Evolutionary conservation across 2,888 invertebrate species (phyloP), one percentile per base, ranked within the genome.

Genomic region (Macrosoma leucophasiata): DNA sequence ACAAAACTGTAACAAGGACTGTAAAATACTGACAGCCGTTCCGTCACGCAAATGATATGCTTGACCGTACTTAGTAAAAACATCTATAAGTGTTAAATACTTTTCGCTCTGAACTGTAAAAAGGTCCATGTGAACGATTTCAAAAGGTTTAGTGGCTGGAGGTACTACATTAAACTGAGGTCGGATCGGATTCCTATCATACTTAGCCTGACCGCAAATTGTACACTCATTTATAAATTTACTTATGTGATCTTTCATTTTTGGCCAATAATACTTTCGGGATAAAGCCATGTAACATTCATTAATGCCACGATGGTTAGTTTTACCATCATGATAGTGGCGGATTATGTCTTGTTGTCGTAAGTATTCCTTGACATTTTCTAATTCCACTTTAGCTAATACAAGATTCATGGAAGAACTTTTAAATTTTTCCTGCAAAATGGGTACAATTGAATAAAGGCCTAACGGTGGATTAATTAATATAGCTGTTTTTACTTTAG

Each of bases 221-320:
- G 33, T 35, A 25, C 36, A 41, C 9, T 33, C 37, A 10, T 48
- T 53, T 1, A 53, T 50, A 15, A 28, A 50, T 29, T 50, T 47
- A 7, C 48, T 26, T 1, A 50, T 42, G 1, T 43, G 13, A 1
- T 55, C 49, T 9, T 19, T 45, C 45, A 55, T 45, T 19, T 50
- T 50, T 1, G 53, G 52, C 51, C 53, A 44, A 13, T 36, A 44
- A 9, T 27, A 27, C 4, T 11, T 10, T 11, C 12, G 15, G 12
- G 10, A 27, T 11, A 7, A 12, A 13, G 29, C 26, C 11, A 28
- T 12, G 3, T 37, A 33, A 2, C 30, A 37, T 28, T 44, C 36
- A 5, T 23, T 44, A 5, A 44, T 43, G 3, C 43, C 43, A n/a
- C 40, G 20, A 22, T 43, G 43, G 15, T 41, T 29, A 1, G 32